phyloP scores from a whole-genome alignment of 23 tunicate species.

The Trididemnum miniatum region DNA sequence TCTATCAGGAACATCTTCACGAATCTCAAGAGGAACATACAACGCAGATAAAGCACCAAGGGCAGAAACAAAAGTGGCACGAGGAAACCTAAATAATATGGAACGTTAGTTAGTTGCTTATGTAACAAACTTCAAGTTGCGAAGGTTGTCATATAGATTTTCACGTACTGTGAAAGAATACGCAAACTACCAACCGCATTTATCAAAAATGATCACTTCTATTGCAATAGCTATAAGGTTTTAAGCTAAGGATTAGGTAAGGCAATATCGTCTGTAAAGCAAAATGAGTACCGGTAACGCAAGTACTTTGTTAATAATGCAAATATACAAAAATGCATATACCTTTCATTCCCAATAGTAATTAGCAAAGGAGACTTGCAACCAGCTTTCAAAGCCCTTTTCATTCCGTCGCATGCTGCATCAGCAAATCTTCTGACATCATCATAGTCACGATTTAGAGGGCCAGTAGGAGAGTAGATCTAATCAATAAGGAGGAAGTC shows the following conservation, averaged over 20 bases:
- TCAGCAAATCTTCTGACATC: constrained; percentile 89
- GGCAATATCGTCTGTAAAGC: too few species aligned
- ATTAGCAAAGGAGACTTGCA: constrained; percentile 64
- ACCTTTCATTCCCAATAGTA: constrained; percentile 51
- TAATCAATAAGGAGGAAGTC: neutral
- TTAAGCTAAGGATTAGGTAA: too few species aligned
- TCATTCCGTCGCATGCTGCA: constrained; percentile 74
- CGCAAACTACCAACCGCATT: neutral
- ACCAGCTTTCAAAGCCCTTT: constrained; percentile 80
- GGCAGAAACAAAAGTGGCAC: constrained; percentile 65
- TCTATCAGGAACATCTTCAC: constrained; percentile 77
- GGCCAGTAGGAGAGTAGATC: constrained; percentile 90
- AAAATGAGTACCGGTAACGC: too few species aligned
- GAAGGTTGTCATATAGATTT: too few species aligned
- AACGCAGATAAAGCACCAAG: constrained; percentile 81
- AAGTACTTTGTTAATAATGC: too few species aligned
- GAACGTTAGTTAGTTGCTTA: too few species aligned
- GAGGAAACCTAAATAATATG: constrained; percentile 36
- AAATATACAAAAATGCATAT: too few species aligned
- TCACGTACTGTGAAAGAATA: too few species aligned
- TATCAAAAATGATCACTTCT: neutral
- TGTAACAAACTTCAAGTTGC: too few species aligned
- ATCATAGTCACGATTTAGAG: constrained; percentile 89
- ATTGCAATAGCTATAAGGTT: too few species aligned
- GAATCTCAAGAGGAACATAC: constrained; percentile 84